Percentiles rank a stretch among this genome's conserved stretches.
phyloP scores from a whole-genome alignment of 1,140 invertebrate genomes.

The Pentalonia nigronervosa region DNA sequence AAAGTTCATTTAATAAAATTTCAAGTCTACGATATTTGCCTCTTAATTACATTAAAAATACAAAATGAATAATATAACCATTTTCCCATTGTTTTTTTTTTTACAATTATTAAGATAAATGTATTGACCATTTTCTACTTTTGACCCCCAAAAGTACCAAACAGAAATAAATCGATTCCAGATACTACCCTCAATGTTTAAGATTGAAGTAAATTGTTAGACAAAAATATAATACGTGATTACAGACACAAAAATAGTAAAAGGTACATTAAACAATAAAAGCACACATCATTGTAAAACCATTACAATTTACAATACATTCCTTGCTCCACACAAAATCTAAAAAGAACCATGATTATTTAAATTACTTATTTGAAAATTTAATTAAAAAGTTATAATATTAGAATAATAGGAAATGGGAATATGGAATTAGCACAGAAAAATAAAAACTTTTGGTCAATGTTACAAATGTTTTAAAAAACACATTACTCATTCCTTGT shows the following conservation, averaged over 20 bases:
- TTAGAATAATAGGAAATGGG: no score
- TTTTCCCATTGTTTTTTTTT: neutral
- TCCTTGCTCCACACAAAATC: no score
- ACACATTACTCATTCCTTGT: neutral
- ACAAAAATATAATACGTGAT: no score
- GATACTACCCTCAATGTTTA: neutral
- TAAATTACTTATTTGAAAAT: neutral
- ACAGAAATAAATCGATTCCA: neutral
- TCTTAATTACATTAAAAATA: neutral
- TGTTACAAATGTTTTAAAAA: neutral
- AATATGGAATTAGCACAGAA: neutral
- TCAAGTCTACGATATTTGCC: no score
- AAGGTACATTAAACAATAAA: neutral
- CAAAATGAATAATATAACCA: neutral
- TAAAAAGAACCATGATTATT: no score
- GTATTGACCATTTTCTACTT: neutral
- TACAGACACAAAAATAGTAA: neutral
- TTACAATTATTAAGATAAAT: neutral
- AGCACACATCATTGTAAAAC: neutral
- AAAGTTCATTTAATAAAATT: no score
- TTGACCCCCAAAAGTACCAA: neutral
- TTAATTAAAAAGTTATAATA: neutral
- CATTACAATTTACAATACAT: no score
- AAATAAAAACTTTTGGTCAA: neutral
- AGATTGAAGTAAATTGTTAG: neutral